Base-by-base conservation (phyloP, 2,113 vertebrate genomes). In the Peromyscus polionotus region DNA sequence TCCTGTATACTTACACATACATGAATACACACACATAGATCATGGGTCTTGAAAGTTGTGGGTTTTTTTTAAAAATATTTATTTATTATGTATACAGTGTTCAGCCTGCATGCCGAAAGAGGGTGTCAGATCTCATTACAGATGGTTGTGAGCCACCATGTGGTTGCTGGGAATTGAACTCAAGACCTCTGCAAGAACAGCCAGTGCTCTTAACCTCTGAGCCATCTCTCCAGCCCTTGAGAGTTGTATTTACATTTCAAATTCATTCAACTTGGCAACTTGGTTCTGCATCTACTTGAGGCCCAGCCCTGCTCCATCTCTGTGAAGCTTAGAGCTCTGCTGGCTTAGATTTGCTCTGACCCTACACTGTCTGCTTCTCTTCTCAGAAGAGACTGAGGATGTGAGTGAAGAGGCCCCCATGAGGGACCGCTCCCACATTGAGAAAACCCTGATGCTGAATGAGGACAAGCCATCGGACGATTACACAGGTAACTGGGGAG, bases 381-480 rank as follows among this genome's bases (percentile, higher is more conserved):
- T 97, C 97, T 24, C 98, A 99, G 99, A 99, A 98, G 99, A 99
- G 83, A 97, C 97, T 0, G 99, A 99, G 94, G 99, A 99, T 70
- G 95, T 97, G 45, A 87, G 98, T 95, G 98, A 97, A 59, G 98
- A 98, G 92, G 97, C 98, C 0, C 98, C 97, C 81, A 97, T 99
- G 97, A 99, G 99, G 1, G 99, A 99, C 98, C 99, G 99, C 96
- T 99, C 99, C 98, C 99, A 99, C 98, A 99, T 99, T 4, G 99
- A 99, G 39, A 99, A 98, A 97, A 99, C 99, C 2, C 98, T 99
- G 95, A 99, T 99, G 90, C 99, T 99, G 93, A 99, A 99, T 0
- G 98, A 99, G 73, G 99, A 99, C 28, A 99, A 99, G 59, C 99
- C 99, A 10, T 94, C 99, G 0, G 99, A 99, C 22, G 99, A 99